Conservation (phyloP, 2,113 vertebrate genomes). For the Microcebus tavaratra region DNA sequence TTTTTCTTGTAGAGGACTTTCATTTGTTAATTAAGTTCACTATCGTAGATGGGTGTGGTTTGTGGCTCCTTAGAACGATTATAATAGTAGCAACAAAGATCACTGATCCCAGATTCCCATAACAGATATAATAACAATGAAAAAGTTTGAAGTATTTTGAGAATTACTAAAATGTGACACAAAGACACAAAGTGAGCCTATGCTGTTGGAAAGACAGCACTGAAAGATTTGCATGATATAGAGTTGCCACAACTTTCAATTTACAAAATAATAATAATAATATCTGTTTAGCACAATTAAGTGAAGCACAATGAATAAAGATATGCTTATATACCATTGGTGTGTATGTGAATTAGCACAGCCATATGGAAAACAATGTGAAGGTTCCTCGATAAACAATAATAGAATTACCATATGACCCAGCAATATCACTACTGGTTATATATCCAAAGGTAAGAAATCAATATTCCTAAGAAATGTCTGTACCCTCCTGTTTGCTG, state of each 20-base stretch:
- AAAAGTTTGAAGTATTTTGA: neutral
- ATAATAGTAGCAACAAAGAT: neutral
- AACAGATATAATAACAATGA: neutral
- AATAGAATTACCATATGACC: neutral
- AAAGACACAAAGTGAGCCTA: neutral
- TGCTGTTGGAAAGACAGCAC: neutral
- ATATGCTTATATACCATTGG: neutral
- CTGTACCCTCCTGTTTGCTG: neutral
- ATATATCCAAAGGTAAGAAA: neutral
- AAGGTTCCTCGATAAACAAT: neutral
- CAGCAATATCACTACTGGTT: neutral
- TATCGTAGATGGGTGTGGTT: neutral
- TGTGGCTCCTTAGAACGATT: neutral
- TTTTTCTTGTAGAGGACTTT: no score
- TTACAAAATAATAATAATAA: neutral
- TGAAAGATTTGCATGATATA: neutral
- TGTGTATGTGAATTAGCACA: neutral
- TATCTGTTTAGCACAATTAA: neutral
- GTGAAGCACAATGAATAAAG: neutral
- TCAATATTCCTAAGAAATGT: neutral
- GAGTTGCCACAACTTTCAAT: neutral
- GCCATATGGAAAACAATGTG: neutral
- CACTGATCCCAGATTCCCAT: neutral
- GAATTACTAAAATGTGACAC: neutral
- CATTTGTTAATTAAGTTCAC: neutral